A percentile compares a stretch with the other conserved stretches of the same genome.
Conservation (phyloP, 2,888 invertebrate species). For the Noctua janthina region DNA sequence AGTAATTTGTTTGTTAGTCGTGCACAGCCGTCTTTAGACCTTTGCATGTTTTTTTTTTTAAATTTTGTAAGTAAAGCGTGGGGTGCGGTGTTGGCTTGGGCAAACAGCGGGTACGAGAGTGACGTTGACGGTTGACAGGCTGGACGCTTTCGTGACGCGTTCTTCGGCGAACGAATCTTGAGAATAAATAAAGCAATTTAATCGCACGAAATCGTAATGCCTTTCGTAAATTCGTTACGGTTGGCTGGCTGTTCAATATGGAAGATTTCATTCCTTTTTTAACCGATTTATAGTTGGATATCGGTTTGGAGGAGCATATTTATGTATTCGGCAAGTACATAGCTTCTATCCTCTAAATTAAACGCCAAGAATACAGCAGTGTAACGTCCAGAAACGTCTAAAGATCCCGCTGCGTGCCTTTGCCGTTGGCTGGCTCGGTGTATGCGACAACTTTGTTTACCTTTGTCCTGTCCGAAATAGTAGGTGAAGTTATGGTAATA, state of each 20-base stretch:
- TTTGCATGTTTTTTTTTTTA: conserved; percentile 73
- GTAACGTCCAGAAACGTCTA: conserved; percentile 24
- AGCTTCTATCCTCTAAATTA: neutral
- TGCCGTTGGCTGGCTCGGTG: conserved; percentile 66
- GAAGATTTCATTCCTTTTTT: neutral
- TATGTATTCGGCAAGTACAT: neutral
- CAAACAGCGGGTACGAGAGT: conserved; percentile 53
- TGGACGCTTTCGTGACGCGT: conserved; percentile 22
- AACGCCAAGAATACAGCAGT: conserved; percentile 7
- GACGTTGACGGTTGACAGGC: conserved; percentile 11
- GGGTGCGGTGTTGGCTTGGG: conserved; percentile 71
- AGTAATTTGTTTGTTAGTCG: conserved; percentile 70
- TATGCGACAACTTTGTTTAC: conserved; percentile 78
- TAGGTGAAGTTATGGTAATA: conserved; percentile 82
- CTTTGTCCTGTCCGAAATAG: conserved; percentile 81
- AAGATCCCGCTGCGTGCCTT: conserved; percentile 42
- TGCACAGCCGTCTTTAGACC: conserved; percentile 87
- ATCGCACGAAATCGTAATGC: neutral
- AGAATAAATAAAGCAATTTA: conserved; percentile 14
- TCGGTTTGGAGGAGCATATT: neutral
- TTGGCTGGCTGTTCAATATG: neutral
- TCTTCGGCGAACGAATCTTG: conserved; percentile 11
- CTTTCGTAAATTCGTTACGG: conserved; percentile 15
- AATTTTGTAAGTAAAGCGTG: conserved; percentile 70
- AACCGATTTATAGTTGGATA: neutral